A percentile compares a stretch with the other conserved stretches of the same genome.
These are phyloP conservation scores for Lamellibrachia luymesi DNA, from an alignment of 1,140 invertebrate species.

Conservation along the genomic window DNA sequence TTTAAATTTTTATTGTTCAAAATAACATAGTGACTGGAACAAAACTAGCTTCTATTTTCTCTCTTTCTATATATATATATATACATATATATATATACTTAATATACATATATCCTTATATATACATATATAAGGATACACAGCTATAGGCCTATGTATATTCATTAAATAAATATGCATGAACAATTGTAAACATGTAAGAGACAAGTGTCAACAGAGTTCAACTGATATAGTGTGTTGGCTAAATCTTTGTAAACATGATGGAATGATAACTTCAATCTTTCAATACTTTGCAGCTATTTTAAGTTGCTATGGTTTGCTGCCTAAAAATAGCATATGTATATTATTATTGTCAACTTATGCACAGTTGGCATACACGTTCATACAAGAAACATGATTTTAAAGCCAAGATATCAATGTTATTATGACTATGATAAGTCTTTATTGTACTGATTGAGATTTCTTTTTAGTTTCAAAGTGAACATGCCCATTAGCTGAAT, in stretches of 20 bases:
- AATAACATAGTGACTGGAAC: not conserved
- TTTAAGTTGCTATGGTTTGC: not conserved
- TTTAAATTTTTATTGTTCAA: not conserved
- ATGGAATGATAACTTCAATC: not conserved
- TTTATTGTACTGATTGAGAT: not conserved
- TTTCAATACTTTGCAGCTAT: not conserved
- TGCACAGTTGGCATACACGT: not conserved
- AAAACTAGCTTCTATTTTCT: not conserved
- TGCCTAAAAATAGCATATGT: not conserved
- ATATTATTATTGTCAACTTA: not conserved
- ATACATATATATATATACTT: not conserved
- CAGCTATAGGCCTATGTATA: not conserved
- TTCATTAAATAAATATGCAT: not conserved
- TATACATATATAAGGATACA: not conserved
- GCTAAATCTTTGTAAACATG: not conserved
- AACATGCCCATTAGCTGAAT: not conserved
- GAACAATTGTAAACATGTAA: not conserved
- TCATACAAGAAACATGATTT: not conserved
- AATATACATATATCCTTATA: not conserved
- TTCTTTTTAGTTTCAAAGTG: not conserved
- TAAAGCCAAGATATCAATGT: not conserved
- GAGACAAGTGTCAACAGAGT: not conserved
- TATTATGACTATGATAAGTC: not conserved
- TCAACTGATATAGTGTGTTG: not conserved
- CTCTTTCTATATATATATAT: not conserved